Evolutionary conservation across 2,888 invertebrate species (phyloP), one percentile per base, ranked within the genome.

Genomic region (Orthonevra nobilis): DNA sequence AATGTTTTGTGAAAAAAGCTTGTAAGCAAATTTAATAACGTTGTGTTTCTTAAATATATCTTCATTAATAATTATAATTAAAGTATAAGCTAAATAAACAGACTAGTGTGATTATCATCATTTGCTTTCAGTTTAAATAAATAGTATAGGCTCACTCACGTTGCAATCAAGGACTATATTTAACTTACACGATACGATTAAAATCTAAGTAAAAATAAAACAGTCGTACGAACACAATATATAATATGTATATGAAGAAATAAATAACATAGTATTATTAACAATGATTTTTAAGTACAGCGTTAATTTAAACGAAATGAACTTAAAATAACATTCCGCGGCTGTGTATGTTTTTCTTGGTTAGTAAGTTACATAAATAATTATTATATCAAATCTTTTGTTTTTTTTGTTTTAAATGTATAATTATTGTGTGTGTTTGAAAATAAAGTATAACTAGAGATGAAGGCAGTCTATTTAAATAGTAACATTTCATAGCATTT

Each of bases 181-280:
- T 7, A 77, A 70, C 63, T 77, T 77, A 77, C 19, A 54, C 42
- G 26, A 48, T 20, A 72, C 46, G 17, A 64, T 46, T 61, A 56
- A 15, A 52, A 44, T 46, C 52, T 72, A 58, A 58, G n/a, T n/a
- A n/a, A n/a, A n/a, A n/a, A n/a, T n/a, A n/a, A 64, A 30, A 60
- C 77, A 72, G 58, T 66, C 77, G 70, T 17, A 70, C 48, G 14
- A 63, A 38, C 48, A 38, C n/a, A n/a, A n/a, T 64, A 23, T 26
- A 19, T 46, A 52, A n/a, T 50, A 44, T 19, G 19, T 38, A 3
- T 58, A 12, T 66, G 52, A 30, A 52, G 10, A 64, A 44, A 72
- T 77, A 77, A 77, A 77, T 72, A 77, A 77, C 64, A 64, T 32
- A 70, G 48, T 40, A 60, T 68, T 58, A 70, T 72, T 38, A 54